Evolutionary conservation across 2,888 invertebrate species (phyloP).

Genomic region (Cryptocephalus primarius): DNA sequence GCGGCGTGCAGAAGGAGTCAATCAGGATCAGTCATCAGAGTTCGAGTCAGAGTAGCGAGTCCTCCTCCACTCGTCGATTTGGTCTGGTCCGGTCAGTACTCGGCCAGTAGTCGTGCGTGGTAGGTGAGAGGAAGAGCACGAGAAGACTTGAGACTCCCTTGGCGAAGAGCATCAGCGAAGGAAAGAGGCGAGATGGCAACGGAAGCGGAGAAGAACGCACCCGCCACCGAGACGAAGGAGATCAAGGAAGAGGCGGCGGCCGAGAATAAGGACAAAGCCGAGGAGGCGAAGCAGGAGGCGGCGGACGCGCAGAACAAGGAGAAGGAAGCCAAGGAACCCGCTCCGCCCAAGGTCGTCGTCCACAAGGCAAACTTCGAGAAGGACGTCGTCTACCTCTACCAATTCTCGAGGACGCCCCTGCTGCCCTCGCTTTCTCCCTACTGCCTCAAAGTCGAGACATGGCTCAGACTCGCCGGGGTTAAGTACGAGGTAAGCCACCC

Average conservation of each 20-base stretch:
- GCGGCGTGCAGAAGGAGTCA: no score
- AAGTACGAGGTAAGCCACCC: slow-evolving; percentile 78
- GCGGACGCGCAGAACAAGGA: slow-evolving; percentile 38
- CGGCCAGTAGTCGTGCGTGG: slow-evolving; percentile 10
- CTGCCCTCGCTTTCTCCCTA: slow-evolving; percentile 86
- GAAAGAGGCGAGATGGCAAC: slow-evolving; percentile 49
- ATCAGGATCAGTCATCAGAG: no score
- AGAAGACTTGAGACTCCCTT: background rate
- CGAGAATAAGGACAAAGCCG: slow-evolving; percentile 39
- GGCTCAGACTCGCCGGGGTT: slow-evolving; percentile 82
- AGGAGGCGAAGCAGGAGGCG: slow-evolving; percentile 40
- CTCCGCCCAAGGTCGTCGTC: slow-evolving; percentile 66
- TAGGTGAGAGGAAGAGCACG: background rate
- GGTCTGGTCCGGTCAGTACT: slow-evolving; percentile 12
- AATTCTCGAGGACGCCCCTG: slow-evolving; percentile 82
- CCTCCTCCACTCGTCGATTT: slow-evolving; percentile 2
- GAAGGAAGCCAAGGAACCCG: slow-evolving; percentile 47
- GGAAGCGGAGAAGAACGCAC: slow-evolving; percentile 62
- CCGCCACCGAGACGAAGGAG: slow-evolving; percentile 49
- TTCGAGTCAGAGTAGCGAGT: background rate
- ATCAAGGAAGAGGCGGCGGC: slow-evolving; percentile 39
- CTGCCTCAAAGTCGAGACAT: slow-evolving; percentile 93
- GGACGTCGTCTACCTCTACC: slow-evolving; percentile 88
- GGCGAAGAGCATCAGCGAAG: slow-evolving; percentile 6
- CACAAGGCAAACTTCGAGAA: slow-evolving; percentile 84